phyloP scores from a whole-genome alignment of 2,888 invertebrate genomes.

The Hirtodrosophila histrioides region DNA sequence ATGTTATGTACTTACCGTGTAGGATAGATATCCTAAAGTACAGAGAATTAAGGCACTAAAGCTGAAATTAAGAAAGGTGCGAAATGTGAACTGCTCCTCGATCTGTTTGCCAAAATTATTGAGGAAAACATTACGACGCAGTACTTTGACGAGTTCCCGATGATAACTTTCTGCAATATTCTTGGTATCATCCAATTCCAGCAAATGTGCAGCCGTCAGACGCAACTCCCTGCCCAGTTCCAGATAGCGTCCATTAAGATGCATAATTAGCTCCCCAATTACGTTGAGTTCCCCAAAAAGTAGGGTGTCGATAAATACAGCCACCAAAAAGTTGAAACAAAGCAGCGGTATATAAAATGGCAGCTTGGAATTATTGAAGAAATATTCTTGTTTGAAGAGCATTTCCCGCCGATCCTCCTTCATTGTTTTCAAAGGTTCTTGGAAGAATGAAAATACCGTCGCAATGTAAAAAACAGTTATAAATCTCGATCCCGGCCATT shows the following conservation, averaged over 20 bases:
- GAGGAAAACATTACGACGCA: slow-evolving; percentile 62
- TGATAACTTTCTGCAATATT: slow-evolving; percentile 57
- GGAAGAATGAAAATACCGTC: slow-evolving; percentile 52
- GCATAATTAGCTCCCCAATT: slow-evolving; percentile 71
- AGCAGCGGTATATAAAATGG: slow-evolving; percentile 58
- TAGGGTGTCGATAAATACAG: slow-evolving; percentile 54
- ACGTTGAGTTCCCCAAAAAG: slow-evolving; percentile 69
- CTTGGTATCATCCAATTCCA: not conserved
- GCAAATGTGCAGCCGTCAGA: slow-evolving; percentile 9
- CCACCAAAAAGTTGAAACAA: slow-evolving; percentile 48
- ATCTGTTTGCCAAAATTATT: slow-evolving; percentile 66
- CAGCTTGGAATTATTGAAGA: slow-evolving; percentile 59
- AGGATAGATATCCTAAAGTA: slow-evolving; percentile 65
- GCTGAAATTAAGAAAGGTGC: slow-evolving; percentile 73
- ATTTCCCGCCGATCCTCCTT: slow-evolving; percentile 52
- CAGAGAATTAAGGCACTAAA: slow-evolving; percentile 72
- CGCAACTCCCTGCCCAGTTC: slow-evolving; percentile 64
- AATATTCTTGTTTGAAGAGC: slow-evolving; percentile 67
- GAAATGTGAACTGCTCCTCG: slow-evolving; percentile 68
- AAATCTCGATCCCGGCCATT: slow-evolving; percentile 54
- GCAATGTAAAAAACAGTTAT: slow-evolving; percentile 61
- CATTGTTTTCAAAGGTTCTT: slow-evolving; percentile 50
- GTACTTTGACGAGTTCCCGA: slow-evolving; percentile 39
- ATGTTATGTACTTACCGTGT: slow-evolving; percentile 62
- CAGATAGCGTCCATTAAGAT: slow-evolving; percentile 73